Evolutionary conservation across 2,888 invertebrate species (phyloP).

Genomic region (Xanthorhoe designata): DNA sequence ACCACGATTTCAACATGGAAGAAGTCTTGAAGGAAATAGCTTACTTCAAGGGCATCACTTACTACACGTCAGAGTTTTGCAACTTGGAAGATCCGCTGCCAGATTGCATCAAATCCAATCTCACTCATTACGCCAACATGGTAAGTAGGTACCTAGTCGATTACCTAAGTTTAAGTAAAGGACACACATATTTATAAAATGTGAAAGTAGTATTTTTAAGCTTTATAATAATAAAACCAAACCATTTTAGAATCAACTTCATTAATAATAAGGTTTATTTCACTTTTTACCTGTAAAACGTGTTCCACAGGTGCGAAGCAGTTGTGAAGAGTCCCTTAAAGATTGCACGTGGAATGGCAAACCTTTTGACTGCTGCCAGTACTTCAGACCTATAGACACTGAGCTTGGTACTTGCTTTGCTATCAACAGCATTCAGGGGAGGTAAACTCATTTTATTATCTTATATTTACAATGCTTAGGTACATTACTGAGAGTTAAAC

Average conservation of each 20-base stretch:
- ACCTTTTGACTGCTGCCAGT: constrained; percentile 87
- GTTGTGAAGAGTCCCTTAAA: constrained; percentile 83
- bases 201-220: neutral
- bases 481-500: too few relatives aligned
- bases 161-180: neutral
- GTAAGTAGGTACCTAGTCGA: constrained; percentile 61
- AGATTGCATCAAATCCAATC: constrained; percentile 86
- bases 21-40: constrained; percentile 90
- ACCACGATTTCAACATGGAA: constrained; percentile 90
- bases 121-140: constrained; percentile 85
- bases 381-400: constrained; percentile 87
- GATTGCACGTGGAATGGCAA: constrained; percentile 87
- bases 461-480: too few relatives aligned
- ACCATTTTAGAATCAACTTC: too few relatives aligned
- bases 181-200: neutral
- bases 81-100: constrained; percentile 80
- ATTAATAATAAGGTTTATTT: neutral
- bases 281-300: too few relatives aligned
- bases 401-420: constrained; percentile 89
- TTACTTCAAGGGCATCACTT: constrained; percentile 89
- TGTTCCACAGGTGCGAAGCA: constrained; percentile 80
- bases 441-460: constrained; percentile 56
- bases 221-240: neutral
- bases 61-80: constrained; percentile 89
- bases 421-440: constrained; percentile 88